A percentile compares a stretch with the other conserved stretches of the same genome.
Evolutionary conservation across 2,888 invertebrate genomes (phyloP).

Genomic region (Himalopsyche anomala): DNA sequence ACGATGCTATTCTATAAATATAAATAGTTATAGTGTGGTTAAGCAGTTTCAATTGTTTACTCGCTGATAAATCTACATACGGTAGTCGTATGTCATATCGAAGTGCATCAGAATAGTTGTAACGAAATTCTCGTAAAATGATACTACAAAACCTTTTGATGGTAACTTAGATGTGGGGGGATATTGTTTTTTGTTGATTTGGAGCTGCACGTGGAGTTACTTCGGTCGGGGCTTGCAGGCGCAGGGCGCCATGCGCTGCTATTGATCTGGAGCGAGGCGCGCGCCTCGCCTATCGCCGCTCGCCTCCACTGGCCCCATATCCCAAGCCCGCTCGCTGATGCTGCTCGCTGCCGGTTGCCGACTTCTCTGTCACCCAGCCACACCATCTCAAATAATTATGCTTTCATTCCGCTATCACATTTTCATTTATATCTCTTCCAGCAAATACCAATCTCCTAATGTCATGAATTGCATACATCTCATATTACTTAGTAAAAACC

Average conservation of each 20-base stretch:
- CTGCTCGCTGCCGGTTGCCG: neutral
- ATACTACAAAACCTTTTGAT: neutral
- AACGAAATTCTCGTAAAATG: neutral
- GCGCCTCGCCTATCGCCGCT: slow-evolving; percentile 50
- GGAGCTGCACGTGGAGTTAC: slow-evolving; percentile 40
- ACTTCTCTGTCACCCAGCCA: slow-evolving; percentile 8
- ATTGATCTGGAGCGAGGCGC: slow-evolving; percentile 56
- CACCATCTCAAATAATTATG: slow-evolving; percentile 23
- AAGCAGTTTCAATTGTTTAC: no score
- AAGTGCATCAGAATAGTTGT: neutral
- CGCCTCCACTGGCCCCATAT: slow-evolving; percentile 41
- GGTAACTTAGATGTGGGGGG: slow-evolving; percentile 19
- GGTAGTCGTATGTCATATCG: no score
- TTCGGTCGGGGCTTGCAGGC: slow-evolving; percentile 33
- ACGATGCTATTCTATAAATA: no score
- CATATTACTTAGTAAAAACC: no score
- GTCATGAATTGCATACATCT: no score
- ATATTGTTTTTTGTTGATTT: slow-evolving; percentile 40
- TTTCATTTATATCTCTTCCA: neutral
- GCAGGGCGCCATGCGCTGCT: slow-evolving; percentile 52
- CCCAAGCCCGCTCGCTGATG: slow-evolving; percentile 44
- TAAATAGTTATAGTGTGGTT: no score
- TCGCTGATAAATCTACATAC: no score
- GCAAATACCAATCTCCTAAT: neutral
- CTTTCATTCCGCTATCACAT: neutral